Conservation (phyloP, 2,888 invertebrate species). For the Eudemis profundana region DNA sequence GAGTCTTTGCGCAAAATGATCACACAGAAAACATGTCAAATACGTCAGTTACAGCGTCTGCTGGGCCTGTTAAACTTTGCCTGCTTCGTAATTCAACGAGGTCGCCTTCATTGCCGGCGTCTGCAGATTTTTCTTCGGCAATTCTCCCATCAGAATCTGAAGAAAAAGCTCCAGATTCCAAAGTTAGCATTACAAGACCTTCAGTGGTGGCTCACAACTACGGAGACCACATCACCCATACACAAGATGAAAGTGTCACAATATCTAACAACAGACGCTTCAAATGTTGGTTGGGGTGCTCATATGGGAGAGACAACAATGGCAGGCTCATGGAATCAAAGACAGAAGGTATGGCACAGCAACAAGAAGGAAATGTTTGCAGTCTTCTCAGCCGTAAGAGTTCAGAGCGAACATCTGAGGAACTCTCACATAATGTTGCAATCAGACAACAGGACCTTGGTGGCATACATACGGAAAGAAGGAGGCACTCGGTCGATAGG, state of each 20-base stretch:
- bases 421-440: conserved; percentile 39
- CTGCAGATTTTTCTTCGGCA: conserved; percentile 12
- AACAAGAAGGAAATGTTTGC: conserved; percentile 44
- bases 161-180: neutral
- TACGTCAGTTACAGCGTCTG: conserved; percentile 13
- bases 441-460: conserved; percentile 48
- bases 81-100: conserved; percentile 15
- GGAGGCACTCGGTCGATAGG: too few species aligned
- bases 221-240: neutral
- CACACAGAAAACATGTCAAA: neutral
- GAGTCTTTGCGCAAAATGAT: neutral
- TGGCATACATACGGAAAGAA: too few species aligned
- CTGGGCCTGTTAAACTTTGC: conserved; percentile 18
- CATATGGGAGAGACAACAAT: too few species aligned
- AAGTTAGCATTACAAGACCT: neutral
- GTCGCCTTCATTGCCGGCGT: conserved; percentile 18
- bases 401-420: too few species aligned
- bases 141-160: conserved; percentile 3
- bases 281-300: conserved; percentile 46
- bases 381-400: conserved; percentile 30
- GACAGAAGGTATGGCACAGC: too few species aligned
- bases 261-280: conserved; percentile 44
- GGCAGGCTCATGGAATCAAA: too few species aligned
- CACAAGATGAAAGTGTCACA: neutral
- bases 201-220: conserved; percentile 41